Base-by-base conservation (phyloP, 2,797 vertebrate genomes). In the Mus minutoides region DNA sequence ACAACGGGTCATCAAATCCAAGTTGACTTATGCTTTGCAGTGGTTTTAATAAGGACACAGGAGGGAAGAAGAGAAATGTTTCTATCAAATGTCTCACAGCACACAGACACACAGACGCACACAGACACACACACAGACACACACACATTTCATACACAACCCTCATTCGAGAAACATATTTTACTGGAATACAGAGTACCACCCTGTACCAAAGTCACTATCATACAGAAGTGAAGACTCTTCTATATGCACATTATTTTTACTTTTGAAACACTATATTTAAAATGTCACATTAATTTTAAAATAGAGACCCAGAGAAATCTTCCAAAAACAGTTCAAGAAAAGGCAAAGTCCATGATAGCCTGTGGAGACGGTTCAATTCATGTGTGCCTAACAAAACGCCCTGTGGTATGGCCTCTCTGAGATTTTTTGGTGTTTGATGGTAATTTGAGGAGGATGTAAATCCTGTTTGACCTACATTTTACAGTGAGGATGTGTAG, bases 271-370 rank as follows among this genome's bases (percentile, higher is more conserved):
- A 49, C 82, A 43, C 24, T 46, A 34, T 16, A 19, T 49, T 60
- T 89, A 34, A 77, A 60, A 76, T 88, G 26, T 12, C 37, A 54
- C 8, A 89, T 46, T 62, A 34, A 46, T 60, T 77, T 54, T 67
- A 34, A 80, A 80, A 73, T 76, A 71, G 29, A 90, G 11, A 88
- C 10, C 31, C 73, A 91, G 29, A 92, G n/a, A 91, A 88, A 93
- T 26, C 64, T 75, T 77, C 4, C 19, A 79, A 87, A 96, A 92
- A 58, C 12, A 78, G 40, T 13, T 6, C 12, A 31, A 12, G n/a
- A 40, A 88, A 75, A 40, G 24, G n/a, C 9, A 52, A 86, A 69
- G 14, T 22, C 60, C 14, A 40, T 21, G 13, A 11, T 46, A 67
- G 9, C 69, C 26, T 24, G 17, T n/a, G 17, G 60, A 89, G 75